Evolutionary conservation across 1,140 invertebrate species (phyloP), one percentile per base, ranked within the genome.

Genomic region (Xylocopa sonorina): DNA sequence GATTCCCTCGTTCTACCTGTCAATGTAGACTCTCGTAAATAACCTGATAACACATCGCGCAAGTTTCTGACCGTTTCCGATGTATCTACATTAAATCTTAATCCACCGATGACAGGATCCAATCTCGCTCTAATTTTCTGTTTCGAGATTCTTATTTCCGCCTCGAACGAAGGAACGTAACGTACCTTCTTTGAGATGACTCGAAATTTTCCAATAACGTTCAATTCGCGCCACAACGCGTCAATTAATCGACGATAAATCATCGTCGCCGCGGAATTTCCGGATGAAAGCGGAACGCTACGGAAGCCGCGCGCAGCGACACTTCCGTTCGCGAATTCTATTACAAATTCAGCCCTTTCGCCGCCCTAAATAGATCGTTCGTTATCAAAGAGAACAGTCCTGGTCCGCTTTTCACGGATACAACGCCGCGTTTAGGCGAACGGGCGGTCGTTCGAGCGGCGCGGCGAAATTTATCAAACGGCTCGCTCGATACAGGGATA

Each of bases 381-480:
- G 27, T 75, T 75, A 75, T 29, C 72, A 29, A 64, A 34, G 60
- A 41, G 41, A 66, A 66, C 60, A 32, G 48, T 75, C 32, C 32
- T 62, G 72, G 24, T 38, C 6, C 57, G 18, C 27, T 50, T 73
- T 62, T n/a, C 21, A 4, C 10, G 2, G n/a, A 18, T 27, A 48
- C 41, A 18, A 24, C 18, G 46, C n/a, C 14, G 21, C 9, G 21
- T 71, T 69, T 71, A 71, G 50, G 51, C 34, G 24, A 73, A 41
- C 60, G 12, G n/a, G 51, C 50, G 10, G 9, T 32, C 50, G 29
- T 57, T 76, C 29, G 73, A 51, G 27, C 24, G 24, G 43, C 18
- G 29, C 41, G 3, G 27, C 14, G 48, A 58, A 69, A 77, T 77
- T 69, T 69, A 77, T 68, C 57, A 77, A 77, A 77, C 51, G 29